A percentile compares a stretch with the other conserved stretches of the same genome.
Evolutionary conservation across 2,797 vertebrate genomes (phyloP).

Genomic region (Aldrovandia affinis): DNA sequence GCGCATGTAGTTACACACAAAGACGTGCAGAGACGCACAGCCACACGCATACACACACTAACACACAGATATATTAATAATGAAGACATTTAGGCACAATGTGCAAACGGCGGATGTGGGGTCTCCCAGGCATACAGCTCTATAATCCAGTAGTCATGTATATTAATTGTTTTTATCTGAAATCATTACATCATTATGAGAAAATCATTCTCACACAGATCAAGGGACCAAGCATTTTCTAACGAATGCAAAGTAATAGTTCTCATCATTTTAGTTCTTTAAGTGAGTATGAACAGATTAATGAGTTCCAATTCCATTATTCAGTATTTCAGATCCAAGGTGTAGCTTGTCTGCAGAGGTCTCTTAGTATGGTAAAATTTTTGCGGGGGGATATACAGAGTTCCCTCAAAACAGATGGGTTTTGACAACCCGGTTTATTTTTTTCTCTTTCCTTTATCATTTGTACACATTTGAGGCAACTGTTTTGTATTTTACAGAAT

Average conservation of each 20-base stretch:
- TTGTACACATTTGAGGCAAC: neutral
- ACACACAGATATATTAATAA: constrained; percentile 21
- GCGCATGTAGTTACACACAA: neutral
- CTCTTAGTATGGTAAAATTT: neutral
- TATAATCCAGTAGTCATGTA: constrained; percentile 31
- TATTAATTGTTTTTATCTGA: neutral
- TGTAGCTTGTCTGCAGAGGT: neutral
- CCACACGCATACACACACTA: neutral
- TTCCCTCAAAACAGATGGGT: neutral
- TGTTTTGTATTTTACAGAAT: neutral
- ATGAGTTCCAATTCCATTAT: neutral
- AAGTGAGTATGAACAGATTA: neutral
- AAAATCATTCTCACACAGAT: neutral
- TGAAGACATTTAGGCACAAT: constrained; percentile 12
- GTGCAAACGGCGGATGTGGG: constrained; percentile 24
- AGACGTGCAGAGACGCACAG: neutral
- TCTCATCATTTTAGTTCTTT: neutral
- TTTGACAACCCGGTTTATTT: neutral
- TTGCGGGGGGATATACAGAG: neutral
- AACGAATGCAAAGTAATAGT: neutral
- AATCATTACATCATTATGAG: neutral
- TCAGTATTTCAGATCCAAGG: too few relatives aligned
- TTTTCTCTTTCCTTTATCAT: neutral
- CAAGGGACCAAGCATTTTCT: neutral
- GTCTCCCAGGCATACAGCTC: neutral